Evolutionary conservation across 2,113 vertebrate species (phyloP), one percentile per base, ranked within the genome.

Genomic region (Brachypodius melanocephalos): DNA sequence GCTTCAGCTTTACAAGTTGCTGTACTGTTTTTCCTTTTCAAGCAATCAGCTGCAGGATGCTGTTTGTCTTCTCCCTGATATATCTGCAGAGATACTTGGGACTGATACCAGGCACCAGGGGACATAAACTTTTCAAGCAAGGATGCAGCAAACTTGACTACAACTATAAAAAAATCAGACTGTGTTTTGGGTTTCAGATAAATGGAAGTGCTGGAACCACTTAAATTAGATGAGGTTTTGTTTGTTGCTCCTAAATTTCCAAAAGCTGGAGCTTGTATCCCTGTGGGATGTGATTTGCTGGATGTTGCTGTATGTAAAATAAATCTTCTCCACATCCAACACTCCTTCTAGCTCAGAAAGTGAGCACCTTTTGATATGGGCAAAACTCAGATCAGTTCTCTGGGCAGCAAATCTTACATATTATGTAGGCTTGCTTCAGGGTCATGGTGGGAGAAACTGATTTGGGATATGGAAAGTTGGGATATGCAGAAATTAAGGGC

Each of bases 91-190:
- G 77, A 57, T 90, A 45, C 43, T 78, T 66, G 76, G 45, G 52
- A 21, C 83, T 92, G 69, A 73, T 75, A 57, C 43, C 65, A 24
- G 68, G 18, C 65, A 42, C 48, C 55, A 75, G 24, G 52, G 10
- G 21, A 82, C 55, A 91, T 82, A 73, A 88, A 91, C 90, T 80
- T 91, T 80, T 89, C 81, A 62, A 88, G 74, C 57, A 68, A 66
- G 62, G 49, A 54, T 55, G 62, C 63, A 79, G 65, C 38, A 83
- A 89, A 85, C 74, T 79, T 78, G 81, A 85, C 82, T 91, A 51
- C 29, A 83, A 17, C 68, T 49, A 55, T 76, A 66, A 89, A 92
- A 74, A 65, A 73, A 49, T 12, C 77, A 46, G 81, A 28, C 32
- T 76, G 2, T 21, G 17, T 32, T 82, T 79, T 89, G 81, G 74